Percentiles rank a stretch among this genome's conserved stretches.
Evolutionary conservation across 2,113 vertebrate genomes (phyloP).

Genomic region (Pristiophorus japonicus): DNA sequence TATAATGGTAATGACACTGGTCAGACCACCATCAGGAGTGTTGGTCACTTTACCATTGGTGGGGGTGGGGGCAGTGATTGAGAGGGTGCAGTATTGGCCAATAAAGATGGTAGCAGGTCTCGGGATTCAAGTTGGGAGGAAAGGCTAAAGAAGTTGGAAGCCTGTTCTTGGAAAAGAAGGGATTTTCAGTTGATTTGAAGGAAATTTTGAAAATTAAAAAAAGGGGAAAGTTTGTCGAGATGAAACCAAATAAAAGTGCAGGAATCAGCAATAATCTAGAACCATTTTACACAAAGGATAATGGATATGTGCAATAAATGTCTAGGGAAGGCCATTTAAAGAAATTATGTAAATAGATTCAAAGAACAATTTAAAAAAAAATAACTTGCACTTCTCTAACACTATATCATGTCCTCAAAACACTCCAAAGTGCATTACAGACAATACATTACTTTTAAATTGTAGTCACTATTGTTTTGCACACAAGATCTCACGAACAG

Average conservation of each 20-base stretch:
- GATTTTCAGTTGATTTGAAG: background rate
- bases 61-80: background rate
- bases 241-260: background rate
- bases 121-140: background rate
- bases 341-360: background rate
- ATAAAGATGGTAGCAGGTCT: too few species aligned
- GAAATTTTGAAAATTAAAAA: background rate
- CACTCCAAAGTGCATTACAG: background rate
- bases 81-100: background rate
- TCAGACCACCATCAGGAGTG: background rate
- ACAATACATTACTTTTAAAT: too few species aligned
- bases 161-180: background rate
- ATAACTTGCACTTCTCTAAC: background rate
- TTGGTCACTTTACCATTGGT: background rate
- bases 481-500: background rate
- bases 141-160: background rate
- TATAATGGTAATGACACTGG: background rate
- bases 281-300: background rate
- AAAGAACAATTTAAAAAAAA: background rate
- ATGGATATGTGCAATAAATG: background rate
- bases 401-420: background rate
- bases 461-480: background rate
- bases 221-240: background rate
- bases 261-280: background rate
- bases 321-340: background rate